Evolutionary conservation across 2,113 vertebrate genomes (phyloP), one percentile per base, ranked within the genome.

Genomic region (Podilymbus podiceps): DNA sequence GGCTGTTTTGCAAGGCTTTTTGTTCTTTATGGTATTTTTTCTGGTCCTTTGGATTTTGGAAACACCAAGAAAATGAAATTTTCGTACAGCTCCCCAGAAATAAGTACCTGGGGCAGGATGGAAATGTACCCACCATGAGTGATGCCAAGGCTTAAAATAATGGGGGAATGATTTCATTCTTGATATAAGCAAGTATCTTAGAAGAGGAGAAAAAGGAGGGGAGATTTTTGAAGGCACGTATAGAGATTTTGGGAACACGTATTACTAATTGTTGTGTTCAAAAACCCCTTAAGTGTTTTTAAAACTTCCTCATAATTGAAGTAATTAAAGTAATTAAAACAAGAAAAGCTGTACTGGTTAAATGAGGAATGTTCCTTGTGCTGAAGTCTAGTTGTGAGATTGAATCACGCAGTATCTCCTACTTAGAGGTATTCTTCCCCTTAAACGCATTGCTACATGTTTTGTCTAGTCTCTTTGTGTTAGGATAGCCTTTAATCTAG

Each of bases 271-370:
- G 19, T 52, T 42, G 30, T 87, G 56, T 72, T 90, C 82, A 40
- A 94, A 93, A 94, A 92, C 89, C 76, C 69, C 92, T 64, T 44
- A 69, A 83, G 20, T 83, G 28, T 89, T 93, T 94, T 60, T 66
- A 72, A 90, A 89, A 56, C 30, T 91, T 84, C 23, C 28, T 92
- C 53, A 31, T 87, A 86, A 92, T 58, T 92, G 52, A 94, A 52
- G 49, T 84, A 91, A 96, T 95, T 92, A 80, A 93, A 95, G 56
- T 90, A 89, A 94, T 95, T 96, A 92, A 93, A 90, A 1, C n/a
- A 85, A 81, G 68, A 87, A 90, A 81, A 92, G 55, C 42, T 88
- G 5, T 55, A 55, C 52, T 53, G 19, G 16, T 68, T 93, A 68
- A 92, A 76, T 53, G 68, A 90, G 64, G 68, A 88, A 71, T 44